Conservation (phyloP, 2,888 invertebrate genomes). For the Zootermopsis nevadensis region DNA sequence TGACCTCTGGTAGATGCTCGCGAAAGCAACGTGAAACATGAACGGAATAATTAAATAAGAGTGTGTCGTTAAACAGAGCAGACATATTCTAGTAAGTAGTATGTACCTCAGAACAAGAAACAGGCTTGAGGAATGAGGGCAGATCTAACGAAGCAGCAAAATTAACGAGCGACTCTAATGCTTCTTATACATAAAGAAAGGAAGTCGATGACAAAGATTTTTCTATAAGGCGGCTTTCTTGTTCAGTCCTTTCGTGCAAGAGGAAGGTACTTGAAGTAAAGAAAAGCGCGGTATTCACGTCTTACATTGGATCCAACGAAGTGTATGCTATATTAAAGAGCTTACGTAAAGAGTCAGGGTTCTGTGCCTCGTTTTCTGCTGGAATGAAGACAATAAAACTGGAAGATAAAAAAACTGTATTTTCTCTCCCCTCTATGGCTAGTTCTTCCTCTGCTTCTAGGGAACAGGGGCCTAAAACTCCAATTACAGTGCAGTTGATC, state of each 20-base stretch:
- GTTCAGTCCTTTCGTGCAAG: not conserved
- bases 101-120: too few species aligned
- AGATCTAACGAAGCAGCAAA: too few species aligned
- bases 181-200: not conserved
- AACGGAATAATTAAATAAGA: too few species aligned
- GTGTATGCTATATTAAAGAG: conserved; percentile 25
- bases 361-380: conserved; percentile 7
- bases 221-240: not conserved
- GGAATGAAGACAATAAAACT: conserved; percentile 24
- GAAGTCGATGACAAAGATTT: not conserved
- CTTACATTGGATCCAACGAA: conserved; percentile 8
- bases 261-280: not conserved
- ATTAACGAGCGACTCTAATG: too few species aligned
- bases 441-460: not conserved
- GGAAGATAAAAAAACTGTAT: not conserved
- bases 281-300: not conserved
- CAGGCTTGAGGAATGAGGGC: too few species aligned
- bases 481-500: conserved; percentile 50
- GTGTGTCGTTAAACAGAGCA: too few species aligned
- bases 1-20: too few species aligned
- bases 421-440: not conserved
- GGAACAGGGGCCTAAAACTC: conserved; percentile 18
- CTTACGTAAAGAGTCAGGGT: not conserved
- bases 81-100: too few species aligned
- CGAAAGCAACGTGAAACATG: too few species aligned